Evolutionary conservation across 2,113 vertebrate genomes (phyloP).

Genomic region (Melanerpes aurifrons): DNA sequence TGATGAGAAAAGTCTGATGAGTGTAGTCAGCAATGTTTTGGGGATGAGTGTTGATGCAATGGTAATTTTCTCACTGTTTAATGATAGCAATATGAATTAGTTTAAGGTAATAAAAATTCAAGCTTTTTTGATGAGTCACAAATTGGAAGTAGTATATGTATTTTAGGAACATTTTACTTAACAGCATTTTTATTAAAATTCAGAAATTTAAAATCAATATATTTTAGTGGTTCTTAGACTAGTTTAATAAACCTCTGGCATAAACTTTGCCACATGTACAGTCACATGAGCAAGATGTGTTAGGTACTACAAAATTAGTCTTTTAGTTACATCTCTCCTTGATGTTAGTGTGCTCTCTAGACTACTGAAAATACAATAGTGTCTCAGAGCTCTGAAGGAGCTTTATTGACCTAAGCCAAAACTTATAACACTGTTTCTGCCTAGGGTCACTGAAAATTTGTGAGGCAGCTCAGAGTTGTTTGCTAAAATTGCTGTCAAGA

Average conservation of each 20-base stretch:
- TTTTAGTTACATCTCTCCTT: not conserved
- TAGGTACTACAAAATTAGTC: not conserved
- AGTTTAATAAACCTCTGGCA: not conserved
- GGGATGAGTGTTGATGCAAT: not conserved
- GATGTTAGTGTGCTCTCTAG: not conserved
- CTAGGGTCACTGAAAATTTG: not conserved
- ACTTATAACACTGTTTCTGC: not conserved
- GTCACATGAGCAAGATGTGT: not conserved
- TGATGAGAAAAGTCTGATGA: constrained; percentile 40
- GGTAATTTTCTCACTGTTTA: not conserved
- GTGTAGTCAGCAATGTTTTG: constrained; percentile 29
- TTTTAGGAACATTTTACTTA: not conserved
- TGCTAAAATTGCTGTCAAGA: constrained; percentile 25
- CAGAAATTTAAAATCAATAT: not conserved
- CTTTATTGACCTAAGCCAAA: not conserved
- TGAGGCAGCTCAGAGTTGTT: not conserved
- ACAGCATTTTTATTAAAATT: not conserved
- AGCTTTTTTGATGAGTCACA: not conserved
- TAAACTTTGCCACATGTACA: not conserved
- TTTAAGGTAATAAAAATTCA: not conserved
- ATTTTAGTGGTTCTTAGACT: not conserved
- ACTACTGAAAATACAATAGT: not conserved
- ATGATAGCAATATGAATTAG: not conserved
- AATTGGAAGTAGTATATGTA: not conserved
- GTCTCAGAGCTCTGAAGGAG: not conserved